Percentiles rank a stretch among this genome's conserved stretches.
Conservation (phyloP, 1,140 invertebrate genomes). For the Drosophila sp. region DNA sequence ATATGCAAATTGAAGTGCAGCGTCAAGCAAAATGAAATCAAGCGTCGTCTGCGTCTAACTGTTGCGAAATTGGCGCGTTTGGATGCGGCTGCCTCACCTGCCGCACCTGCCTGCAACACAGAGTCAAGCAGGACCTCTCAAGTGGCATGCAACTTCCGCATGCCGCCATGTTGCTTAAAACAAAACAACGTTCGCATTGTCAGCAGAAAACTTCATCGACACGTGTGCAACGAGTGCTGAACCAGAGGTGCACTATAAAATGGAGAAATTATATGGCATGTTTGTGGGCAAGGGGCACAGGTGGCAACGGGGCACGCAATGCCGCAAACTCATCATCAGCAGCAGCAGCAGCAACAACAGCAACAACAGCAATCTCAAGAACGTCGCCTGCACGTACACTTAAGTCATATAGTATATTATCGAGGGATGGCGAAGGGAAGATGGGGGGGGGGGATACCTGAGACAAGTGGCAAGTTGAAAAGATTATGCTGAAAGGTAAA, state of each 20-base stretch:
- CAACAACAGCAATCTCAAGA: conserved; percentile 22
- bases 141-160: conserved; percentile 30
- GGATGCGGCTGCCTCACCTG: conserved; percentile 18
- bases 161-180: conserved; percentile 29
- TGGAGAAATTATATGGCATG: conserved; percentile 72
- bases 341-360: conserved; percentile 22
- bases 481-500: conserved; percentile 66
- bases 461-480: conserved; percentile 15
- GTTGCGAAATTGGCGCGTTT: conserved; percentile 31
- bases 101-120: background rate
- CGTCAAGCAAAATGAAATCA: conserved; percentile 43
- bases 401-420: conserved; percentile 21
- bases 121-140: conserved; percentile 23
- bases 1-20: conserved; percentile 52
- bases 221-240: conserved; percentile 24
- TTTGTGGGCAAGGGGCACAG: conserved; percentile 35
- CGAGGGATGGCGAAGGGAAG: background rate
- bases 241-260: conserved; percentile 69
- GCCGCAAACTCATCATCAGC: conserved; percentile 52
- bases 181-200: conserved; percentile 62
- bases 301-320: conserved; percentile 34
- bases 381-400: conserved; percentile 58
- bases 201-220: conserved; percentile 65
- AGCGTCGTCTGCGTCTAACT: conserved; percentile 33
- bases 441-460: background rate